Evolutionary conservation across 2,888 invertebrate genomes (phyloP).

Genomic region (Anthoptus insignis): DNA sequence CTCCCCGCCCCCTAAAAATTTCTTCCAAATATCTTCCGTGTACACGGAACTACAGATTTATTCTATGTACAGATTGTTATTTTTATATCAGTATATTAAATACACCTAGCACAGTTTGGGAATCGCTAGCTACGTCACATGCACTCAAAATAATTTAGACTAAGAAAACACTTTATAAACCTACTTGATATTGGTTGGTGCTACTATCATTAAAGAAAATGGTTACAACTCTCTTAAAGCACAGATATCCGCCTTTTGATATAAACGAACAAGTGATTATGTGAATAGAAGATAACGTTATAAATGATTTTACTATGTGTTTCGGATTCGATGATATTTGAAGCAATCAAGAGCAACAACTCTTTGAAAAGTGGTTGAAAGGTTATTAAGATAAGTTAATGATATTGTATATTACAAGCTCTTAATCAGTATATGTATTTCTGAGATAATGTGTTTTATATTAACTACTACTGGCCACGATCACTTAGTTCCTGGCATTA

Average conservation of each 20-base stretch:
- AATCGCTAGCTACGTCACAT: no score
- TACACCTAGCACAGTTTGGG: no score
- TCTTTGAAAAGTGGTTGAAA: conserved; percentile 13
- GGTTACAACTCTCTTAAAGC: conserved; percentile 50
- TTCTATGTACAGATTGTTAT: no score
- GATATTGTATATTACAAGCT: neutral
- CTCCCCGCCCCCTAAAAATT: no score
- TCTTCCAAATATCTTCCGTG: no score
- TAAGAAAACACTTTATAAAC: conserved; percentile 50
- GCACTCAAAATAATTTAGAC: conserved; percentile 59
- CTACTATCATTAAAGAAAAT: conserved; percentile 51
- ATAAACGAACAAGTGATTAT: conserved; percentile 11
- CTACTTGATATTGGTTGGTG: conserved; percentile 46
- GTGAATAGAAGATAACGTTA: conserved; percentile 51
- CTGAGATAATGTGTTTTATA: neutral
- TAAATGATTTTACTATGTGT: conserved; percentile 34
- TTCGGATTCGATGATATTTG: conserved; percentile 45
- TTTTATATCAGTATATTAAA: no score
- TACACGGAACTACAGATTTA: no score
- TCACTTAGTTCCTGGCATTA: no score
- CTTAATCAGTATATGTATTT: neutral
- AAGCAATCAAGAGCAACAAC: conserved; percentile 20
- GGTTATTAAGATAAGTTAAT: conserved; percentile 17
- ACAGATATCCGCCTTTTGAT: conserved; percentile 1
- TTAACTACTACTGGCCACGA: no score